Conservation (phyloP, 2,888 invertebrate genomes). For the Podabrus alpinus region DNA sequence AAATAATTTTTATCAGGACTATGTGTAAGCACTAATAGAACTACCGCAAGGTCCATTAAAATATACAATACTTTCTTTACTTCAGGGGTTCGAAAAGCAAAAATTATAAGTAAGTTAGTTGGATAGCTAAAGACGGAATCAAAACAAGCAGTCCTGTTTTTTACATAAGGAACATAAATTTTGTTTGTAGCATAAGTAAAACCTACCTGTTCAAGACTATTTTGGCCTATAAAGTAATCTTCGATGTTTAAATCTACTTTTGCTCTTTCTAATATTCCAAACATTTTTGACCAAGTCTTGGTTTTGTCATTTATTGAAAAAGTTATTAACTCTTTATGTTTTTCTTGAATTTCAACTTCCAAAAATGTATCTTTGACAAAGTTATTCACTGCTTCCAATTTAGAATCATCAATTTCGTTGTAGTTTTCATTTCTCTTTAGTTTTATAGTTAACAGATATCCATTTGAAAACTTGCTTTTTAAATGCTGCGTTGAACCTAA, state of each 20-base stretch:
- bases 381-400: slow-evolving; percentile 34
- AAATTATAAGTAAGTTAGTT: too few relatives aligned
- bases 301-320: slow-evolving; percentile 67
- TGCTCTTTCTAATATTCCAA: slow-evolving; percentile 70
- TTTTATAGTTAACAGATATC: slow-evolving; percentile 55
- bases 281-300: slow-evolving; percentile 74
- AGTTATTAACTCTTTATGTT: slow-evolving; percentile 72
- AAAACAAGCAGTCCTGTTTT: too few relatives aligned
- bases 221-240: slow-evolving; percentile 83
- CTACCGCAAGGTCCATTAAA: too few relatives aligned
- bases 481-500: slow-evolving; percentile 81
- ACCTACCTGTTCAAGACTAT: slow-evolving; percentile 73
- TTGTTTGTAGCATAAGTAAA: neutral
- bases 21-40: too few relatives aligned
- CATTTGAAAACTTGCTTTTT: slow-evolving; percentile 77
- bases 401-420: neutral
- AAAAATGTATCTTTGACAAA: slow-evolving; percentile 46
- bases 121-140: too few relatives aligned
- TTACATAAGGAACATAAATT: too few relatives aligned
- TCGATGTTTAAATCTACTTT: slow-evolving; percentile 61
- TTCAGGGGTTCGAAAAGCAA: too few relatives aligned
- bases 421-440: slow-evolving; percentile 46
- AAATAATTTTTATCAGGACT: too few relatives aligned
- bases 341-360: slow-evolving; percentile 61
- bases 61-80: too few relatives aligned